phyloP scores from a whole-genome alignment of 2,113 vertebrate genomes.

The Anoura caudifer region DNA sequence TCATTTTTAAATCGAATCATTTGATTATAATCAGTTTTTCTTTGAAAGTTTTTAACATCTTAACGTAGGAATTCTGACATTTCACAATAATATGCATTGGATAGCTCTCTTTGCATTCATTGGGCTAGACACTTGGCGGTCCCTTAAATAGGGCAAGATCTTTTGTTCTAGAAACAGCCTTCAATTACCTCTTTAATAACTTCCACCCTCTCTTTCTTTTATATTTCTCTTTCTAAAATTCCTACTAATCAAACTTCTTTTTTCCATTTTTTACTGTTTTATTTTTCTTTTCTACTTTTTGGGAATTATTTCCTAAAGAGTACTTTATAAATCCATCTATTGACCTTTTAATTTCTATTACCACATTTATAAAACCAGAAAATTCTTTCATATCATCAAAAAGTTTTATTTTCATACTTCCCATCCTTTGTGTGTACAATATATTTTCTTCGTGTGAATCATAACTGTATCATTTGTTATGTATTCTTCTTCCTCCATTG shows the following conservation, averaged over 20 bases:
- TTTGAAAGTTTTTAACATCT: background rate
- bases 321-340: background rate
- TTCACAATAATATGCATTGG: background rate
- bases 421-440: background rate
- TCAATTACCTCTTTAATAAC: background rate
- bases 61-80: background rate
- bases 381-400: background rate
- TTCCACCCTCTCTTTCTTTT: background rate
- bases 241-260: background rate
- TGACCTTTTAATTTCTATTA: background rate
- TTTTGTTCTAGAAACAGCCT: background rate
- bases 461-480: background rate
- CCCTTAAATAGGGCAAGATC: background rate
- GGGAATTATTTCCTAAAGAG: background rate
- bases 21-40: background rate
- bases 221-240: background rate
- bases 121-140: background rate
- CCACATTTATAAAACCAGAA: background rate
- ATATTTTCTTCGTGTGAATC: background rate
- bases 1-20: background rate
- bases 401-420: background rate
- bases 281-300: background rate
- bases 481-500: background rate
- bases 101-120: background rate
- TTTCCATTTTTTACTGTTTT: background rate